These are phyloP conservation scores for Diacarnus erythraeanus DNA, from an alignment of 37 sponge, comb jelly and placozoan genomes.

Conservation along the genomic window DNA sequence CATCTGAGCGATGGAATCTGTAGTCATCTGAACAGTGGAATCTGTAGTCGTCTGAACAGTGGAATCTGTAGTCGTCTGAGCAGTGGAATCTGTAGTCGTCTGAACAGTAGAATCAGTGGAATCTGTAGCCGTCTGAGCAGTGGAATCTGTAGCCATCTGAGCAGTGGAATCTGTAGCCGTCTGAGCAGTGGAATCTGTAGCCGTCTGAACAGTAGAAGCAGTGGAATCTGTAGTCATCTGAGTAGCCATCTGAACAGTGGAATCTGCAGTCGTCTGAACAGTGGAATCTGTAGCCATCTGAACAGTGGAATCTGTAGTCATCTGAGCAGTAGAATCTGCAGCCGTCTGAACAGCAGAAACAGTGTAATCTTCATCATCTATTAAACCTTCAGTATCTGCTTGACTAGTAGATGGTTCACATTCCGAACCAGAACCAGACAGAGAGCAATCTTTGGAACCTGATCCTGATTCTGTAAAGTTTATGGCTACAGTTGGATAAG, in stretches of 20 bases:
- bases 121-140: neutral
- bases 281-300: neutral
- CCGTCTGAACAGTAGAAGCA: neutral
- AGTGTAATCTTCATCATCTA: neutral
- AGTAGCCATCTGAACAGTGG: neutral
- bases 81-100: neutral
- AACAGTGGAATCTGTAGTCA: neutral
- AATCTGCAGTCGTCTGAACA: neutral
- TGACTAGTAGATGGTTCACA: neutral
- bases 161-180: too few species aligned
- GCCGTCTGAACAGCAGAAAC: too few species aligned
- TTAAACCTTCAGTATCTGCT: constrained; percentile 2
- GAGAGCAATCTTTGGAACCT: constrained; percentile 2
- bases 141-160: neutral
- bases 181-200: too few species aligned
- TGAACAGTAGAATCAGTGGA: neutral
- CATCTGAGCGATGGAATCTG: neutral
- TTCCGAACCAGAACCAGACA: neutral
- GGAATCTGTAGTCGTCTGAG: neutral
- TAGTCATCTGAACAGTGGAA: too few species aligned
- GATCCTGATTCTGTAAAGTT: neutral
- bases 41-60: neutral
- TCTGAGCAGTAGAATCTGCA: neutral
- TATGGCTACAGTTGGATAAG: neutral
- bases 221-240: neutral